These are phyloP conservation scores for Bos javanicus DNA, from an alignment of 2,113 vertebrate genomes.

Conservation along the genomic window DNA sequence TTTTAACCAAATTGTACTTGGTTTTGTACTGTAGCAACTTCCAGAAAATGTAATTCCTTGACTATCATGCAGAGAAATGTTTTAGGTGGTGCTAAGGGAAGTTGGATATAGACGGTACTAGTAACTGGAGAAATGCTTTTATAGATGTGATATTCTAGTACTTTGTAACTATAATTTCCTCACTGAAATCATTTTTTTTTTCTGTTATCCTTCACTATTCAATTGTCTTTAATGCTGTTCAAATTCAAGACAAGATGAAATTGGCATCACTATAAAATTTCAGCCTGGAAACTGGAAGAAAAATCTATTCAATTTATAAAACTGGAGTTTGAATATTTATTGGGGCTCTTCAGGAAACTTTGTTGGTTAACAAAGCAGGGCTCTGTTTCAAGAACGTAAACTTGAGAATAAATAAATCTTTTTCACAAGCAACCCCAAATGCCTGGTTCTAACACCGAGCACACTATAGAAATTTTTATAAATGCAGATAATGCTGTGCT, in stretches of 20 bases:
- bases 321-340: background rate
- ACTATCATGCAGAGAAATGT: background rate
- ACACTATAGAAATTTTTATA: background rate
- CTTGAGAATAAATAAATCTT: background rate
- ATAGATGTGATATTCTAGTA: background rate
- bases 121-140: background rate
- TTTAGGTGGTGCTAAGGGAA: background rate
- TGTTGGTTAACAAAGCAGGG: background rate
- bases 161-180: background rate
- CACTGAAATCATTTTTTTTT: background rate
- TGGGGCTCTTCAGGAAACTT: background rate
- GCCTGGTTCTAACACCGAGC: background rate
- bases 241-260: background rate
- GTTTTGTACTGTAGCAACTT: background rate
- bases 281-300: background rate
- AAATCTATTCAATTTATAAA: background rate
- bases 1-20: background rate
- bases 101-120: background rate
- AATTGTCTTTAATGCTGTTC: constrained; percentile 4
- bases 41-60: background rate
- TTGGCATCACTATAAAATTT: background rate
- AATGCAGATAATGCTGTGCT: background rate
- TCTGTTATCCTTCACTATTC: background rate
- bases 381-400: background rate
- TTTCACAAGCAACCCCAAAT: background rate